Evolutionary conservation across 2,797 vertebrate species (phyloP).

Genomic region (Chelidonichthys spinosus): DNA sequence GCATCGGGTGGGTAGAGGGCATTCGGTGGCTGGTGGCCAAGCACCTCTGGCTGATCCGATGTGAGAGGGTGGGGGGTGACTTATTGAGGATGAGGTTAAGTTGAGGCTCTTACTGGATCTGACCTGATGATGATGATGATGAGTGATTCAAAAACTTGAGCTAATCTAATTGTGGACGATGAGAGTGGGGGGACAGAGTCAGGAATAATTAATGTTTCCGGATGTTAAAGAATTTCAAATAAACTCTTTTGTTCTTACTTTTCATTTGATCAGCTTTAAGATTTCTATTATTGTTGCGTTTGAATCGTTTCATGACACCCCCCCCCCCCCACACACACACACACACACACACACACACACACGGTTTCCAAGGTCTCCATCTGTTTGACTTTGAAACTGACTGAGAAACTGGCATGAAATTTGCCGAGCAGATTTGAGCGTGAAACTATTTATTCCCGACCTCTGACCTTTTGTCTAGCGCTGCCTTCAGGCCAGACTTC

Average conservation of each 20-base stretch:
- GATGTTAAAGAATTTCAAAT: slow-evolving; percentile 1
- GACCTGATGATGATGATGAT: slow-evolving; percentile 16
- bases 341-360: too few species aligned
- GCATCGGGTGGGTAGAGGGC: slow-evolving; percentile 27
- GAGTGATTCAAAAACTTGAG: slow-evolving; percentile 32
- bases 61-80: slow-evolving; percentile 42
- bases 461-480: background rate
- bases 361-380: slow-evolving; percentile 12
- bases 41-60: slow-evolving; percentile 53
- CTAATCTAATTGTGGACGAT: slow-evolving; percentile 56
- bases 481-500: background rate
- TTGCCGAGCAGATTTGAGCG: slow-evolving; percentile 9
- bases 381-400: slow-evolving; percentile 23
- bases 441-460: slow-evolving; percentile 9
- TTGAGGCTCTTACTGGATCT: slow-evolving; percentile 58
- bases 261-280: background rate
- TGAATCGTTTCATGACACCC: slow-evolving; percentile 6
- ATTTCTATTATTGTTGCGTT: slow-evolving; percentile 9
- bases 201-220: slow-evolving; percentile 16
- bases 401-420: slow-evolving; percentile 2
- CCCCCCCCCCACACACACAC: too few species aligned
- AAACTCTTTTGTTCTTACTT: background rate
- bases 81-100: slow-evolving; percentile 54
- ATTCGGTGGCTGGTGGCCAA: slow-evolving; percentile 49
- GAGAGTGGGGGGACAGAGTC: slow-evolving; percentile 24